Conservation (phyloP, 2,888 invertebrate genomes). For the Drosophila atripex region DNA sequence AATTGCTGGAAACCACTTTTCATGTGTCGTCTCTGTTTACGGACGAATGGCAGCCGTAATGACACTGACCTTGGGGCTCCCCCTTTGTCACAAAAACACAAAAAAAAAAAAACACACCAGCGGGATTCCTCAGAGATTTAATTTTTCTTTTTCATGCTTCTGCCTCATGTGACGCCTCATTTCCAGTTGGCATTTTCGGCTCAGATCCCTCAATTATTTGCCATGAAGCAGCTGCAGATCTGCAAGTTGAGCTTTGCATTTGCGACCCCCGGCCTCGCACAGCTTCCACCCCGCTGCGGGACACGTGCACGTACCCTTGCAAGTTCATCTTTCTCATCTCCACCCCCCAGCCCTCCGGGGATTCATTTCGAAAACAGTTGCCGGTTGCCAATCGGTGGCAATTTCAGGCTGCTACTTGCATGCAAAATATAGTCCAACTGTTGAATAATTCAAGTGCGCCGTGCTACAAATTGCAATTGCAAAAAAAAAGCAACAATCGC, state of each 20-base stretch:
- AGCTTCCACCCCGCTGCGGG: constrained; percentile 37
- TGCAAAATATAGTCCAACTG: constrained; percentile 35
- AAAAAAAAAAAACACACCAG: background rate
- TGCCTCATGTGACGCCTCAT: constrained; percentile 70
- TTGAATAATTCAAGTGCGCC: constrained; percentile 60
- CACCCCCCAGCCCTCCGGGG: background rate
- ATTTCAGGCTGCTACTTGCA: constrained; percentile 24
- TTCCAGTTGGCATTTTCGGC: constrained; percentile 73
- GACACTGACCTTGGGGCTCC: constrained; percentile 48
- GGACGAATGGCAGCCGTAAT: constrained; percentile 24
- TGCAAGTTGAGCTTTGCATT: constrained; percentile 15
- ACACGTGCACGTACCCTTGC: constrained; percentile 27
- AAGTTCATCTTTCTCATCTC: background rate
- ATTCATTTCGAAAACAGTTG: background rate
- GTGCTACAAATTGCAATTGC: constrained; percentile 46
- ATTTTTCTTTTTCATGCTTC: constrained; percentile 12
- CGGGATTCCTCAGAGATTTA: constrained; percentile 26
- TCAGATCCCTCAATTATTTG: constrained; percentile 40
- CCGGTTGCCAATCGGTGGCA: constrained; percentile 17
- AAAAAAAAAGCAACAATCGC: constrained; percentile 8
- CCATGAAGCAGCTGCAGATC: constrained; percentile 34
- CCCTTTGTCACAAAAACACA: background rate
- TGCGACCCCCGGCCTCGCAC: background rate
- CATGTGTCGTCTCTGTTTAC: constrained; percentile 56
- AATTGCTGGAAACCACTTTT: constrained; percentile 74